These are phyloP conservation scores for Drosophila buzzatii DNA, from an alignment of 2,888 invertebrate species.

Conservation along the genomic window DNA sequence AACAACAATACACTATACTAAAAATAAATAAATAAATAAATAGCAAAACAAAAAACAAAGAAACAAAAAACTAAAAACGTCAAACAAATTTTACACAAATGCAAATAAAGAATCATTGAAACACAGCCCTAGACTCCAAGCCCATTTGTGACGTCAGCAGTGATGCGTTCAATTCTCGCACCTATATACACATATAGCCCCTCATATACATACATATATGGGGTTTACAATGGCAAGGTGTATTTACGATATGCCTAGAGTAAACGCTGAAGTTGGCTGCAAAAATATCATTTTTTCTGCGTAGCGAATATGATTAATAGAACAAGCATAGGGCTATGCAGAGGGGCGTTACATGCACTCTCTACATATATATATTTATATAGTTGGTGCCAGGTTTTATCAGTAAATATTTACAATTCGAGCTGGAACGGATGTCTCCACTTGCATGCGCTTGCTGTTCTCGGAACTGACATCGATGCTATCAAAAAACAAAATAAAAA, in stretches of 20 bases:
- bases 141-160: not conserved
- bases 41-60: slow-evolving; percentile 36
- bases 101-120: slow-evolving; percentile 45
- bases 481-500: slow-evolving; percentile 1
- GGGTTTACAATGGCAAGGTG: slow-evolving; percentile 47
- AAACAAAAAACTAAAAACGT: slow-evolving; percentile 54
- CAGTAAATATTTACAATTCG: slow-evolving; percentile 40
- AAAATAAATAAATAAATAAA: slow-evolving; percentile 40
- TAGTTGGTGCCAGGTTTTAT: slow-evolving; percentile 28
- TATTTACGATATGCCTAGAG: slow-evolving; percentile 28
- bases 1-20: slow-evolving; percentile 1
- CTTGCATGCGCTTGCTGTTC: slow-evolving; percentile 29
- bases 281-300: slow-evolving; percentile 17
- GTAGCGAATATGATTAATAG: slow-evolving; percentile 28
- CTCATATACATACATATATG: not conserved
- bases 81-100: slow-evolving; percentile 61
- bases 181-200: slow-evolving; percentile 10
- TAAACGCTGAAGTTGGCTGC: slow-evolving; percentile 29
- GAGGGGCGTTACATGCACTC: slow-evolving; percentile 35
- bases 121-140: not conserved
- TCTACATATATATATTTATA: not conserved
- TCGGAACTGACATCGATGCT: slow-evolving; percentile 31
- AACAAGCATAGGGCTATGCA: not conserved
- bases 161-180: slow-evolving; percentile 42
- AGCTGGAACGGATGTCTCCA: slow-evolving; percentile 51